Base-by-base conservation (phyloP, 2,797 vertebrate genomes). In the Dipus sagitta region DNA sequence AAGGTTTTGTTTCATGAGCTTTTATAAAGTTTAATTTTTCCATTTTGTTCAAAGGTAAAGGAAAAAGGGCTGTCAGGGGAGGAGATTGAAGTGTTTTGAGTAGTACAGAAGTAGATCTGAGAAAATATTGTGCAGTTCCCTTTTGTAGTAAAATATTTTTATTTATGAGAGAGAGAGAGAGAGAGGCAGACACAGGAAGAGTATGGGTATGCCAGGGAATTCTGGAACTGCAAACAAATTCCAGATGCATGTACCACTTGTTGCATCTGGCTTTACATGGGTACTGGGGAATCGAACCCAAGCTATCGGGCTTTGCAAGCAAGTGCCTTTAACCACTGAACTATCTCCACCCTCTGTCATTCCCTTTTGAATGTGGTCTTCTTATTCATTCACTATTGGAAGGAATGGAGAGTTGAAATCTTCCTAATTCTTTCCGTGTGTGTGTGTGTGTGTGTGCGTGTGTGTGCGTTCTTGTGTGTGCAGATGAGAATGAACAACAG, bases 1-100 rank as follows among this genome's bases (percentile, higher is more conserved):
- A 52, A 97, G 93, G 92, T 34, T 84, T 93, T 93, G 92, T 71
- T 52, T 81, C 18, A 68, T 32, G 60, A 58, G 86, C 18, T 71
- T 95, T 86, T 79, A 62, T 62, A 13, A 76, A 81, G 77, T 81
- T 91, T 54, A n/a, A 75, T 83, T 90, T 60, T 24, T 4, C 67
- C 9, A 1, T 93, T 95, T 94, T 92, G 54, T 82, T 67, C 30
- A 68, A 75, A n/a, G 11, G 6, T 38, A 4, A 30, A 84, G 34
- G 74, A 28, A 24, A 88, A 79, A 20, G 15, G 52, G 24, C 10
- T 47, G 47, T 47, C 9, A 28, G 32, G 14, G 23, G 14, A 90
- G 17, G 54, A 58, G 54, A 58, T 58, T 12, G 12, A 58, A 74
- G 95, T 47, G 24, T 92, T 88, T 88, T 67, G 64, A 84, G 93